Evolutionary conservation across 2,113 vertebrate genomes (phyloP), one percentile per base, ranked within the genome.

Genomic region (Salminus brasiliensis): DNA sequence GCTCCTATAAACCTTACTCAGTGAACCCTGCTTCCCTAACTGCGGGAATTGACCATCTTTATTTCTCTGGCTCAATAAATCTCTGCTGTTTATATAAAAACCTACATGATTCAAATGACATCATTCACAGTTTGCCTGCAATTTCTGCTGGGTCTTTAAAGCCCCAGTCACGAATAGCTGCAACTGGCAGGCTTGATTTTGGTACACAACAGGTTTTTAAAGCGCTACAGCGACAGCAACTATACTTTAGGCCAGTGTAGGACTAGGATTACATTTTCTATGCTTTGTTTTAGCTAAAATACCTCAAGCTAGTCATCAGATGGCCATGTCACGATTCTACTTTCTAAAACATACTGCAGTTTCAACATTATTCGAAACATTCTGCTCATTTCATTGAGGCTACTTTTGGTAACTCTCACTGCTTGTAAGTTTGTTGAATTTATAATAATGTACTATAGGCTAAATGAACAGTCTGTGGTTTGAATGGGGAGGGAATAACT

Each of bases 21-120:
- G 73, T 83, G 78, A 84, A 81, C 83, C 81, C 80, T 85, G 79
- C 80, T 85, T 87, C 69, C 62, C 11, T 57, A 69, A 79, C 83
- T 67, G 72, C 36, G 68, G 53, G 69, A 74, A 62, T 47, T 74
- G 67, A 76, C 66, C 68, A 53, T 74, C 72, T 41, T 75, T 55
- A 81, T 84, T 78, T 80, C 71, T 34, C 69, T 66, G 68, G 82
- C 72, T 72, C 71, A 79, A 74, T 79, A 80, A 76, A 84, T 83
- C 67, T 52, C 49, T 66, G 52, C 34, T 59, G 47, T 70, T 76
- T 77, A 57, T 83, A 76, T 74, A 71, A 82, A 82, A 71, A 52
- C 62, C 49, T 53, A 57, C 34, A 27, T 55, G 23, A 45, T 79
- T 72, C 18, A 36, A 76, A 75, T 73, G 69, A 76, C 80, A 79